Conservation (phyloP, 1,140 invertebrate species). For the Danaus plexippus region DNA sequence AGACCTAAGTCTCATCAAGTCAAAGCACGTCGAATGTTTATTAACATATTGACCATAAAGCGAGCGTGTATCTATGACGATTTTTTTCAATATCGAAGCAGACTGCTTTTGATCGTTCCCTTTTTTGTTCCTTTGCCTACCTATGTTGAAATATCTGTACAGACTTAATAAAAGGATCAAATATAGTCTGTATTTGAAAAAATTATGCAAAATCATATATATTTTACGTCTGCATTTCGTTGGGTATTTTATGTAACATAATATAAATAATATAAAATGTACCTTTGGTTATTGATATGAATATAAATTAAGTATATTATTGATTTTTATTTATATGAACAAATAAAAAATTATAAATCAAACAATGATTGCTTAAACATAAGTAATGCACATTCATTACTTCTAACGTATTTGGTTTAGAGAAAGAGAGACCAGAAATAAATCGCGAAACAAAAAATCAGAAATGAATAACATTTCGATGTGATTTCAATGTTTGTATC, state of each 20-base stretch:
- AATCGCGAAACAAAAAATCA: slow-evolving; percentile 26
- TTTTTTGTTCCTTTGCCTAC: slow-evolving; percentile 28
- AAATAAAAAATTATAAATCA: no score
- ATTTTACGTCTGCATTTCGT: no score
- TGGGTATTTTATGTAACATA: no score
- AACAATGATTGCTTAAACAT: no score
- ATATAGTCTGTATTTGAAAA: slow-evolving; percentile 1
- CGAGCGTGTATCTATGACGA: slow-evolving; percentile 36
- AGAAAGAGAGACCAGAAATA: slow-evolving; percentile 1
- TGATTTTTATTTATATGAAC: no score
- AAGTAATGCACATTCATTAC: no score
- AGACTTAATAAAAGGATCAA: slow-evolving; percentile 7
- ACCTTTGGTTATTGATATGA: no score
- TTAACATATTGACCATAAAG: slow-evolving; percentile 63
- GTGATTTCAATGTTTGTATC: slow-evolving; percentile 45
- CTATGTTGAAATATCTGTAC: slow-evolving; percentile 5
- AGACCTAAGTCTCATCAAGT: slow-evolving; percentile 32
- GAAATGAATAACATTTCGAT: slow-evolving; percentile 39
- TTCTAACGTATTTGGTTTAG: no score
- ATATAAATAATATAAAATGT: no score
- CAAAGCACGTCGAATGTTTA: slow-evolving; percentile 44
- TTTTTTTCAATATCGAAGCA: slow-evolving; percentile 42
- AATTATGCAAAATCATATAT: no score
- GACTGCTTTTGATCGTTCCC: slow-evolving; percentile 35
- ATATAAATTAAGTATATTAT: no score